Evolutionary conservation across 2,888 invertebrate genomes (phyloP), one percentile per base, ranked within the genome.

Genomic region (Melieria picta): DNA sequence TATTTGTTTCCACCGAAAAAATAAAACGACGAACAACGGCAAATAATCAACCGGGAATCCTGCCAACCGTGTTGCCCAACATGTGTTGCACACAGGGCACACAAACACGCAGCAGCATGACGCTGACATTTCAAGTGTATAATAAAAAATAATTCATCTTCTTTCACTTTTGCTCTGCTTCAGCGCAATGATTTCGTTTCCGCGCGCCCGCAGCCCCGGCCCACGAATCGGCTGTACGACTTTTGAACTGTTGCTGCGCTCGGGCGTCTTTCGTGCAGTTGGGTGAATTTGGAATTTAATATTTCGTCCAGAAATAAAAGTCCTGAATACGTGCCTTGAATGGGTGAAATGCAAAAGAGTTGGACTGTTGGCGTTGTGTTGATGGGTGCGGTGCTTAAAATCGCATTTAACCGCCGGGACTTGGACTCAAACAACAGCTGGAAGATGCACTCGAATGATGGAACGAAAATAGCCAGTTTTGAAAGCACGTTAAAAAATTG

Each of bases 131-230:
- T 30, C 30, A 30, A 30, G 30, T 30, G 6, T 52, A 13, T 52
- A 30, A 58, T 58, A 13, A 58, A 58, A 58, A 58, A 58, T 58
- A 58, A 58, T 58, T 58, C 58, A 58, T 58, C 58, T 58, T 58
- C 58, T 58, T 58, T 16, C 16, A 13, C 16, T 16, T 58, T 58
- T n/a, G 13, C 10, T 16, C 16, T 58, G 16, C 13, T 13, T 61
- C 42, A 43, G 11, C 45, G 7, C 3, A 61, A 43, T 61, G 42
- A 11, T 7, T 7, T 42, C 10, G 43, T 60, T 13, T 42, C 1
- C 16, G 9, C 16, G 7, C n/a, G 9, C 16, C 42, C 60, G 9
- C 9, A 1, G 1, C 50, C 50, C 1, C 6, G 5, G 30, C 30
- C 30, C 30, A 3, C 67, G 60, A 46, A 60, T 67, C 60, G 50